Evolutionary conservation across 2,113 vertebrate species (phyloP).

Genomic region (Ciconia stormi): DNA sequence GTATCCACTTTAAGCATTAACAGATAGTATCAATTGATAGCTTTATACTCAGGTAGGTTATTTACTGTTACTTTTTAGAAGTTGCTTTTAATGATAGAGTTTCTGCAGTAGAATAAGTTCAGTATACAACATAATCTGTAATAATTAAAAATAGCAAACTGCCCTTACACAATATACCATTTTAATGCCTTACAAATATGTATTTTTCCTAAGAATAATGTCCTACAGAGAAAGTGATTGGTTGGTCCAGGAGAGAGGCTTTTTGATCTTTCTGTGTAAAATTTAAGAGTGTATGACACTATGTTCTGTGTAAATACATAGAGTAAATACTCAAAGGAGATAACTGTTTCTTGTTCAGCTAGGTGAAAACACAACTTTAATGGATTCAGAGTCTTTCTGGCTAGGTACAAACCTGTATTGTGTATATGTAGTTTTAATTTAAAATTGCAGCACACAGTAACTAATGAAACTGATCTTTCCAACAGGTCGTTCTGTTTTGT

Average conservation of each 20-base stretch:
- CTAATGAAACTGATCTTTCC: background rate
- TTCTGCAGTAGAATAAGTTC: background rate
- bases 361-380: background rate
- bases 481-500: constrained; percentile 92
- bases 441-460: background rate
- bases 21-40: background rate
- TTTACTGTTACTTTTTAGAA: background rate
- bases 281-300: background rate
- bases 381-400: background rate
- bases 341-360: background rate
- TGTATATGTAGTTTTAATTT: background rate
- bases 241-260: background rate
- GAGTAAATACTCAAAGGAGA: background rate
- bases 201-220: background rate
- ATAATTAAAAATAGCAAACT: background rate
- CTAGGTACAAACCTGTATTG: background rate
- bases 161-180: background rate
- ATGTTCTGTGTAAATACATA: background rate
- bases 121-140: background rate
- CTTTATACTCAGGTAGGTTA: background rate
- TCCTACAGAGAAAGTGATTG: background rate
- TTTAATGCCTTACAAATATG: background rate
- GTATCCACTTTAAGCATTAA: background rate
- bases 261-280: background rate
- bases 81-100: background rate